Base-by-base conservation (phyloP, 2,797 vertebrate genomes). In the Sparidentex hasta region DNA sequence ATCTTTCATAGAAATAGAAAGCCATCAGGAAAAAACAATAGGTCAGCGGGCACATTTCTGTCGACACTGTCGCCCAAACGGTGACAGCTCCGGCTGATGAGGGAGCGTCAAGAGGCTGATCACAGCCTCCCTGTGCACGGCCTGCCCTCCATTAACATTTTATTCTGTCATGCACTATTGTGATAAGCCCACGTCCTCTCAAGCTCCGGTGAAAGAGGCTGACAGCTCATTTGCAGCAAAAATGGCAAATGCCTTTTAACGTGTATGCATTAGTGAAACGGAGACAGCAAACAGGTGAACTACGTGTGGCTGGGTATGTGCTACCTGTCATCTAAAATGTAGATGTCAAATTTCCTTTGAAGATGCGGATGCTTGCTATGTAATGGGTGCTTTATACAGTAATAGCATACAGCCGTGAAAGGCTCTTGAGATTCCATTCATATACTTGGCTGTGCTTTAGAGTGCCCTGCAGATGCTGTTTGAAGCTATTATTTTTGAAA, bases 61-160 rank as follows among this genome's bases (percentile, higher is more conserved):
- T 73, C 14, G 5, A 50, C 33, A 54, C 58, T 23, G 76, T 52
- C 11, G 11, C 56, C 63, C 81, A 71, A 66, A 79, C 58, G 0
- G 3, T 86, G 87, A 91, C 87, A 86, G 86, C 70, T 76, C 16
- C 0, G 5, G 66, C 44, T 78, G 79, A 89, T 57, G 71, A 83
- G 54, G 18, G 50, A 70, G 76, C 25, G 2, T 64, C 50, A 66
- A 77, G 71, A 80, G 80, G 21, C 55, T 63, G 57, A 68, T 83
- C 74, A 65, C 81, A 79, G 73, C 69, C 71, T 76, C 76, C 69
- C 81, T 75, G 71, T 63, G 82, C 66, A 23, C 74, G 80, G 74
- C 86, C 88, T 87, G 70, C 48, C 80, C 71, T 88, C 89, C 89
- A 94, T 94, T 95, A 94, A 85, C 90, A 91, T 92, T 89, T 93